Base-by-base conservation (phyloP, 2,888 invertebrate genomes). In the Melolontha melolontha region DNA sequence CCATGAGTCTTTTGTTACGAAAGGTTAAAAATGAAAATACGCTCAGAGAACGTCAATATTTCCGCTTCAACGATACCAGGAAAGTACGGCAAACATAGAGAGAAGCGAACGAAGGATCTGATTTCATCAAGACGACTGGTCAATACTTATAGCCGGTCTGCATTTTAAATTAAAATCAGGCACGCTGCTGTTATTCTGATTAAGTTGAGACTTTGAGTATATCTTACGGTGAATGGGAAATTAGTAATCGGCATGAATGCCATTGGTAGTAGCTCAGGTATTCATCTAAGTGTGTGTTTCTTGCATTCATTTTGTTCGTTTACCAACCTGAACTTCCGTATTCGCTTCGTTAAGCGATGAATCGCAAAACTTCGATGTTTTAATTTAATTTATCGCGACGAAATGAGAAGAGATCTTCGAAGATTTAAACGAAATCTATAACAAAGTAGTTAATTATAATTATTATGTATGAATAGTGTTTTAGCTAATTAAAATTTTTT, bases 1-100 rank as follows among this genome's bases (percentile, higher is more conserved):
- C 59, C 59, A 62, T 62, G 59, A 62, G 59, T 62, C 29, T 66
- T 66, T 67, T 27, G 65, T 67, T 41, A 70, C 66, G 12, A 71
- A 47, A 54, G 51, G 64, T 64, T 64, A 51, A 52, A 64, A 64
- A 64, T 52, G 64, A 41, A 64, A 52, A 51, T 42, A 64, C 64
- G 64, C 64, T 51, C 50, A 49, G 50, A 47, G 29, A 16, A 42
- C 47, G 29, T 62, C 59, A 47, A 62, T 62, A 62, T 62, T 62
- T 57, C 17, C 59, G 59, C 59, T 44, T 34, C 59, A 39, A 11
- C 17, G 59, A 49, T 62, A 62, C 59, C 34, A 44, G 44, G 47
- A 47, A 49, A 49, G 47, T 47, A 14, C 16, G 34, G 29, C 7
- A 34, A 12, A 22, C 1, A 47, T 10, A 62, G 44, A 29, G 49